Conservation (phyloP, 2,888 invertebrate genomes). For the Cyclophora punctaria region DNA sequence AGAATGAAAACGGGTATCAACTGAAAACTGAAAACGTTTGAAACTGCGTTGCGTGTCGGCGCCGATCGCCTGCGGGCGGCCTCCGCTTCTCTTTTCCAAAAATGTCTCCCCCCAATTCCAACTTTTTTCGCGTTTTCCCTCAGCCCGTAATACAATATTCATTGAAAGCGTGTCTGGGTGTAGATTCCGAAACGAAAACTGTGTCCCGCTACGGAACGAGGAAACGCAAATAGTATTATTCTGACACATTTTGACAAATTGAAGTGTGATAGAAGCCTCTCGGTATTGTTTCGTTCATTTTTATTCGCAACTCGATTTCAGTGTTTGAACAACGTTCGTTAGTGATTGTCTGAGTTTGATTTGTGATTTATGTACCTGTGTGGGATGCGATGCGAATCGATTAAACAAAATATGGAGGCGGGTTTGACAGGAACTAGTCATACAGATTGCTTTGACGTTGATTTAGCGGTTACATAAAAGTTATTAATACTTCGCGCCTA, state of each 20-base stretch:
- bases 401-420: slow-evolving; percentile 29
- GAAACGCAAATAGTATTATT: slow-evolving; percentile 42
- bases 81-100: slow-evolving; percentile 20
- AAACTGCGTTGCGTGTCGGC: slow-evolving; percentile 29
- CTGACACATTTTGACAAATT: slow-evolving; percentile 60
- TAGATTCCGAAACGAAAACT: slow-evolving; percentile 27
- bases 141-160: slow-evolving; percentile 45
- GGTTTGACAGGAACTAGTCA: background rate
- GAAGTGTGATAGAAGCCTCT: slow-evolving; percentile 48
- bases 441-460: background rate
- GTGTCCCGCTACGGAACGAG: slow-evolving; percentile 24
- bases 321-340: slow-evolving; percentile 63
- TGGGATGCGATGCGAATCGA: slow-evolving; percentile 49
- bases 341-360: slow-evolving; percentile 61
- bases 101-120: slow-evolving; percentile 30
- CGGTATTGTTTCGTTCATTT: slow-evolving; percentile 53
- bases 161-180: slow-evolving; percentile 42
- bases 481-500: no score
- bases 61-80: slow-evolving; percentile 25
- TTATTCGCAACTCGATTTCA: slow-evolving; percentile 57
- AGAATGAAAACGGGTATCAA: slow-evolving; percentile 29
- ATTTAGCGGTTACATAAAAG: no score
- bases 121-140: slow-evolving; percentile 34
- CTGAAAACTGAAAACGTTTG: slow-evolving; percentile 35
- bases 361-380: slow-evolving; percentile 53